phyloP scores from a whole-genome alignment of 2,888 invertebrate genomes.

The Drosophila nigritarsus region DNA sequence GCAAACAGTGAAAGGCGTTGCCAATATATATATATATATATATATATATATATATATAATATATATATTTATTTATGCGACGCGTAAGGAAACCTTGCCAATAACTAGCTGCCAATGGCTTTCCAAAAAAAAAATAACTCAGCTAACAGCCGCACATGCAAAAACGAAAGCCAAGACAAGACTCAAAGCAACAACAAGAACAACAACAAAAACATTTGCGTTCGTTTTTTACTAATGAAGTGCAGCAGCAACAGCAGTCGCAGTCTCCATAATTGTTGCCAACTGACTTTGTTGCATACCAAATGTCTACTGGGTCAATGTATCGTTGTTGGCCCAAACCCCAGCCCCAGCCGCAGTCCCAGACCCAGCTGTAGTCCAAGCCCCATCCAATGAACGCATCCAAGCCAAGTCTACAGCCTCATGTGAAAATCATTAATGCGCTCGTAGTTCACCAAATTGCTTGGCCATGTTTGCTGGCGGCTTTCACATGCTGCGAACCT shows the following conservation, averaged over 20 bases:
- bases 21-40: slow-evolving; percentile 23
- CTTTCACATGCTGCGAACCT: slow-evolving; percentile 65
- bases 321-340: slow-evolving; percentile 60
- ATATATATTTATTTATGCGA: background rate
- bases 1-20: slow-evolving; percentile 71
- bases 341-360: slow-evolving; percentile 16
- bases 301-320: slow-evolving; percentile 79
- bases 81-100: slow-evolving; percentile 65
- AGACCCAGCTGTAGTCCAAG: slow-evolving; percentile 5
- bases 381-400: slow-evolving; percentile 42
- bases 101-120: slow-evolving; percentile 69
- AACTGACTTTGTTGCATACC: slow-evolving; percentile 65
- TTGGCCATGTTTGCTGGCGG: slow-evolving; percentile 54
- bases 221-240: slow-evolving; percentile 75
- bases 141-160: slow-evolving; percentile 35
- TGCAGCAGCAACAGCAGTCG: slow-evolving; percentile 48
- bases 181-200: slow-evolving; percentile 19
- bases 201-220: slow-evolving; percentile 49
- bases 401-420: slow-evolving; percentile 21
- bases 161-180: slow-evolving; percentile 74
- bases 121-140: slow-evolving; percentile 47
- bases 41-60: background rate
- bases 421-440: slow-evolving; percentile 77
- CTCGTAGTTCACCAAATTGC: slow-evolving; percentile 48
- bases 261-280: slow-evolving; percentile 48